Evolutionary conservation across 64 coral and sea anemone species (phyloP).

Genomic region (Porites australiensis): DNA sequence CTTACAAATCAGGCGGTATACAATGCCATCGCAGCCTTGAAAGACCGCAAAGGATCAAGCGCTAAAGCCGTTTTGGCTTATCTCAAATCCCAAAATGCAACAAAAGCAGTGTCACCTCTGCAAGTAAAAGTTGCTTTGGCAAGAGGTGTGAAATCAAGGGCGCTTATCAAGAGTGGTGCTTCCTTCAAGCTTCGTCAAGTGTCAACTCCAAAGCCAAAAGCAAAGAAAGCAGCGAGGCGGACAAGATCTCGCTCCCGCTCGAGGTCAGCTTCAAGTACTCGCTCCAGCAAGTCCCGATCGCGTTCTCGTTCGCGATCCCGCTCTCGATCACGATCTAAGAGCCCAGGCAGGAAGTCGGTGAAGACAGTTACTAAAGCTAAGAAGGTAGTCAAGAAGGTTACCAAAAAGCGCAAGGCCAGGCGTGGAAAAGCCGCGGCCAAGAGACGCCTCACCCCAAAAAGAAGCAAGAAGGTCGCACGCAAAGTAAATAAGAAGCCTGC

Average conservation of each 20-base stretch:
- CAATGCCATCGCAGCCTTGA: slow-evolving; percentile 54
- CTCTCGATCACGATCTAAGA: slow-evolving; percentile 20
- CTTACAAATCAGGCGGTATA: slow-evolving; percentile 18
- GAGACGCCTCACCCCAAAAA: not conserved
- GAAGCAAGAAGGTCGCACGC: not conserved
- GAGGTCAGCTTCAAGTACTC: not conserved
- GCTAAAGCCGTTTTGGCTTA: slow-evolving; percentile 40
- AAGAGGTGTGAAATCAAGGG: slow-evolving; percentile 48
- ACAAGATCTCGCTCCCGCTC: slow-evolving; percentile 11
- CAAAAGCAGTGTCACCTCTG: not conserved
- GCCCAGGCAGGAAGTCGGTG: slow-evolving; percentile 32
- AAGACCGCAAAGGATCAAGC: slow-evolving; percentile 52
- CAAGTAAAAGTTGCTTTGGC: slow-evolving; percentile 54
- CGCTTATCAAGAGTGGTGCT: slow-evolving; percentile 47
- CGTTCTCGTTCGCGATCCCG: slow-evolving; percentile 6
- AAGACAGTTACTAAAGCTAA: slow-evolving; percentile 55
- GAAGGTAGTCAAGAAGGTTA: slow-evolving; percentile 29
- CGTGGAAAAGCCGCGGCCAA: not conserved
- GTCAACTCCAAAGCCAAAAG: not conserved
- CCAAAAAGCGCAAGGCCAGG: not conserved
- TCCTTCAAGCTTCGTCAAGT: slow-evolving; percentile 43
- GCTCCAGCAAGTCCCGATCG: not conserved
- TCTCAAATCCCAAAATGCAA: slow-evolving; percentile 1
- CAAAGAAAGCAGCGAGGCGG: not conserved
- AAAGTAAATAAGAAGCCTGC: not conserved